Conservation (phyloP, 2,113 vertebrate genomes). For the Brachirus orientalis region DNA sequence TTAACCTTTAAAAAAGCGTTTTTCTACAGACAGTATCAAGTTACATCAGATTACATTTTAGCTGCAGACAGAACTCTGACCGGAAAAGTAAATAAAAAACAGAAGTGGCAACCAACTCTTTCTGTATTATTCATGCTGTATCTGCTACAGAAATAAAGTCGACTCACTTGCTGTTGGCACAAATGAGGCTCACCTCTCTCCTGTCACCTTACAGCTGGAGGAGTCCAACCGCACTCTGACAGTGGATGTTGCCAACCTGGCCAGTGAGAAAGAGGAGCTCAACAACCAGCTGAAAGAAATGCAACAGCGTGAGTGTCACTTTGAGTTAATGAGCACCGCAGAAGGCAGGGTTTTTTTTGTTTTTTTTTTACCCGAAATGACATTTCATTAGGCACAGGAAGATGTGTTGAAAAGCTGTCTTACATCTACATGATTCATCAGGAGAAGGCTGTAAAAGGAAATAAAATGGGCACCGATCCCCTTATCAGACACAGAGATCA, state of each 20-base stretch:
- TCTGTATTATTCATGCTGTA: neutral
- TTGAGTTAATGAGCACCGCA: conserved; percentile 18
- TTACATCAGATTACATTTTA: neutral
- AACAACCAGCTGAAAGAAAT: conserved; percentile 93
- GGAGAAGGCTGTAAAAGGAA: neutral
- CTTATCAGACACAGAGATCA: too few relatives aligned
- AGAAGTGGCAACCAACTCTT: neutral
- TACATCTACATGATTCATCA: neutral
- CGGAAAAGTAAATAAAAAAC: neutral
- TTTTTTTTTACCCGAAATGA: neutral
- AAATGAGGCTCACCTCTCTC: neutral
- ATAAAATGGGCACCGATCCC: neutral
- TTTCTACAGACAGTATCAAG: neutral
- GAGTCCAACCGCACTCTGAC: conserved; percentile 96
- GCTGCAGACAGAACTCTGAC: neutral
- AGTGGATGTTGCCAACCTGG: conserved; percentile 93
- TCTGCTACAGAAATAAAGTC: neutral
- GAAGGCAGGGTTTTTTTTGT: neutral
- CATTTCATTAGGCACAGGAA: conserved; percentile 21
- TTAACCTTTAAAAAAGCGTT: neutral
- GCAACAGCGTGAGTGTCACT: conserved; percentile 88
- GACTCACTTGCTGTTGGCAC: neutral
- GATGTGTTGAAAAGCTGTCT: conserved; percentile 28
- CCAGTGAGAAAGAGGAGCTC: conserved; percentile 95
- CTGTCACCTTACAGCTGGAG: conserved; percentile 84